These are phyloP conservation scores for Drosophila atripex DNA, from an alignment of 2,888 invertebrate species.

Conservation along the genomic window DNA sequence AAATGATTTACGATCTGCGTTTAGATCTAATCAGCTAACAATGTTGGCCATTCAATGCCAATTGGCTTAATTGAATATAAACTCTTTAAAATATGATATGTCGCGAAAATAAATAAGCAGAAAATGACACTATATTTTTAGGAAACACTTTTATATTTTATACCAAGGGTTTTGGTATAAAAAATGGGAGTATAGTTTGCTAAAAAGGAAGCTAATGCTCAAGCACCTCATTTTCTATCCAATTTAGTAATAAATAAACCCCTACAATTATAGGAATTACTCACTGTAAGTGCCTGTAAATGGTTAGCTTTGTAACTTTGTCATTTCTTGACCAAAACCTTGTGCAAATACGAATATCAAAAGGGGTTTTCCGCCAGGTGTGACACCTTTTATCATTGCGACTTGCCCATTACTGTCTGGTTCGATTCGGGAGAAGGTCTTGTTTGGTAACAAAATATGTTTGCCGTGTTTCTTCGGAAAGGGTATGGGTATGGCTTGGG, in stretches of 20 bases:
- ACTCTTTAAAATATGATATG: conserved; percentile 25
- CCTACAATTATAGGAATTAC: background rate
- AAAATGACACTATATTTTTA: conserved; percentile 9
- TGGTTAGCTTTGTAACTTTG: background rate
- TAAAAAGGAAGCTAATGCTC: background rate
- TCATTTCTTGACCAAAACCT: background rate
- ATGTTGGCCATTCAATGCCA: conserved; percentile 53
- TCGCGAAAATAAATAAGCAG: conserved; percentile 27
- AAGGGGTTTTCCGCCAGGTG: conserved; percentile 30
- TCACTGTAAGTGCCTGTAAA: background rate
- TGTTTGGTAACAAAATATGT: conserved; percentile 36
- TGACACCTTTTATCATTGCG: conserved; percentile 36
- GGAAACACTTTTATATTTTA: background rate
- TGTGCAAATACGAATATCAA: conserved; percentile 18
- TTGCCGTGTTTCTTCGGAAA: conserved; percentile 18
- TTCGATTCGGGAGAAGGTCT: conserved; percentile 26
- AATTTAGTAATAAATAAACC: background rate
- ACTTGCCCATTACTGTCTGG: conserved; percentile 28
- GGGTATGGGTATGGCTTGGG: conserved; percentile 15
- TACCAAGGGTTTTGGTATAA: too few relatives aligned
- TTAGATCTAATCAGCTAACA: conserved; percentile 62
- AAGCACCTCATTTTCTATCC: too few relatives aligned
- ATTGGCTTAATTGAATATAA: conserved; percentile 66
- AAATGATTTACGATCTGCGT: conserved; percentile 69
- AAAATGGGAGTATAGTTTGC: too few relatives aligned